Conservation (phyloP, 2,888 invertebrate species). For the Agriotes lineatus region DNA sequence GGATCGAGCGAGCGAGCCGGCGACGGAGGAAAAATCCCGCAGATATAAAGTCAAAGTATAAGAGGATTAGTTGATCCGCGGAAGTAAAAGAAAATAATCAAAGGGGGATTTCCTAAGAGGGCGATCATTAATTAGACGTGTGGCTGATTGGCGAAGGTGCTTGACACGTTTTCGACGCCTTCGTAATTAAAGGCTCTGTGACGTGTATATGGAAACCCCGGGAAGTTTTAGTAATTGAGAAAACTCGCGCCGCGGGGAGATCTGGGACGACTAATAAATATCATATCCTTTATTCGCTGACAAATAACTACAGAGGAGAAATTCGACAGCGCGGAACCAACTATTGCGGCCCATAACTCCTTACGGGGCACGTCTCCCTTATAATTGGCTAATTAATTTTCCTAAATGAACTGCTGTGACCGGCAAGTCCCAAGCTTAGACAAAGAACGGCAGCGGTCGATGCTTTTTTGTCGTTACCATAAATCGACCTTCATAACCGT, state of each 20-base stretch:
- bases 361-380: slow-evolving; percentile 56
- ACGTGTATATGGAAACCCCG: no score
- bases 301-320: slow-evolving; percentile 53
- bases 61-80: slow-evolving; percentile 56
- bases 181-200: slow-evolving; percentile 49
- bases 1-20: slow-evolving; percentile 21
- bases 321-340: slow-evolving; percentile 59
- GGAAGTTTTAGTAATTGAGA: no score
- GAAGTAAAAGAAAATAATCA: slow-evolving; percentile 56
- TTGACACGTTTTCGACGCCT: slow-evolving; percentile 54
- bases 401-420: slow-evolving; percentile 62
- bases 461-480: slow-evolving; percentile 57
- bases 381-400: slow-evolving; percentile 66
- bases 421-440: slow-evolving; percentile 55
- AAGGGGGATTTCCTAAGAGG: slow-evolving; percentile 48
- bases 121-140: slow-evolving; percentile 56
- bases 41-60: slow-evolving; percentile 50
- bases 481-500: slow-evolving; percentile 56
- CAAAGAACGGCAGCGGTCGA: slow-evolving; percentile 53
- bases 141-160: slow-evolving; percentile 54
- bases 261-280: slow-evolving; percentile 33
- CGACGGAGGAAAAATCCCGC: background rate
- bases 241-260: no score
- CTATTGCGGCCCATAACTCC: slow-evolving; percentile 53
- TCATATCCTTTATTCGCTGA: slow-evolving; percentile 32